Evolutionary conservation across 2,113 vertebrate genomes (phyloP).

Genomic region (Harpagus bidentatus): DNA sequence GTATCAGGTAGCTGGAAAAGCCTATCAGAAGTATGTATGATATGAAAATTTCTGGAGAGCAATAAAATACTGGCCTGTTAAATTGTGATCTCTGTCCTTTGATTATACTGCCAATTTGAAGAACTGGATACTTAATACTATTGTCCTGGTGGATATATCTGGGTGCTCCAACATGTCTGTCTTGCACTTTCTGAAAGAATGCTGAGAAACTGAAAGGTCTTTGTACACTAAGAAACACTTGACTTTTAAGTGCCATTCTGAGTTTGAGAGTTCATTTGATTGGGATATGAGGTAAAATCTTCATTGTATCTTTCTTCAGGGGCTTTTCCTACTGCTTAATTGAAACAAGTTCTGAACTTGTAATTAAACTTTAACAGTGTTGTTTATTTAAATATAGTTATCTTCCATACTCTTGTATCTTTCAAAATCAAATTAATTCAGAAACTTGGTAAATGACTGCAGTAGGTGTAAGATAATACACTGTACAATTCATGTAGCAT

Average conservation of each 20-base stretch:
- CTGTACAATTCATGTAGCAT: background rate
- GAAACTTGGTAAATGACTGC: background rate
- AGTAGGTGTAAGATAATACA: background rate
- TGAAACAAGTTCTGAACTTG: background rate
- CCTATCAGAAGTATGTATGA: background rate
- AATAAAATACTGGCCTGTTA: background rate
- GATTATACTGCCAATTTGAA: background rate
- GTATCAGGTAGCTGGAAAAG: background rate
- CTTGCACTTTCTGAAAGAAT: background rate
- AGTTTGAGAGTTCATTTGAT: background rate
- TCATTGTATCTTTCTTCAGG: background rate
- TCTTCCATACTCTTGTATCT: background rate
- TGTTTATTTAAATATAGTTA: background rate
- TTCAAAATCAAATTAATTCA: background rate
- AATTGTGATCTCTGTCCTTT: background rate
- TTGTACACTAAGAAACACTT: background rate
- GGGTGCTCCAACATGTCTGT: background rate
- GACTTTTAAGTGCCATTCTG: background rate
- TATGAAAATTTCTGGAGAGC: background rate
- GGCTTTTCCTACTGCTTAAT: background rate
- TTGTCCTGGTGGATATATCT: background rate
- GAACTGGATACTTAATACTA: background rate
- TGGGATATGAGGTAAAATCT: background rate
- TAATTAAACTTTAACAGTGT: background rate
- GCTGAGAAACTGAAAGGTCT: background rate